phyloP scores from a whole-genome alignment of 2,797 vertebrate species.

The Pampus argenteus region DNA sequence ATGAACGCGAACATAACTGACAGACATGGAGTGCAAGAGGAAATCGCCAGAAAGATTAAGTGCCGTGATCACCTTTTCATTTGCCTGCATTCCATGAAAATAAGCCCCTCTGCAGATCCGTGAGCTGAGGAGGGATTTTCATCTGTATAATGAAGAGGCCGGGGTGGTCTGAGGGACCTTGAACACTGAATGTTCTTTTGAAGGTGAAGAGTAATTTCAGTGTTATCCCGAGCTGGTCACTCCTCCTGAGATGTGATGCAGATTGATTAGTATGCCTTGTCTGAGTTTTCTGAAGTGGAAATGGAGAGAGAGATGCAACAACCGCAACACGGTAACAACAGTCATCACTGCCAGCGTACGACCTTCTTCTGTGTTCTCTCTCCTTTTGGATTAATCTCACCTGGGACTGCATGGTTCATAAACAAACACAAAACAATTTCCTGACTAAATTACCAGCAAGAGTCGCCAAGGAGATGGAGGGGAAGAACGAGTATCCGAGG shows the following conservation, averaged over 20 bases:
- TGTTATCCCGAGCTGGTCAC: constrained; percentile 32
- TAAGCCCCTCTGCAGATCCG: constrained; percentile 29
- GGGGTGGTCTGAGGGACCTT: constrained; percentile 46
- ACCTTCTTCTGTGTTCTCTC: constrained; percentile 58
- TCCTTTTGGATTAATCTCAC: constrained; percentile 71
- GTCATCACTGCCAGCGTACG: constrained; percentile 19
- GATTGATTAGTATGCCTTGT: constrained; percentile 52
- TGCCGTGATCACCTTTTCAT: constrained; percentile 68
- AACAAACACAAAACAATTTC: constrained; percentile 80
- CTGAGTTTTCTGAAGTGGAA: constrained; percentile 48
- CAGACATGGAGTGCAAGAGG: constrained; percentile 37
- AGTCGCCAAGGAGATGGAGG: constrained; percentile 53
- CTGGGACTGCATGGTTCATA: constrained; percentile 74
- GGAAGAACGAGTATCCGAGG: constrained; percentile 6
- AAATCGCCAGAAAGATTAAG: constrained; percentile 67
- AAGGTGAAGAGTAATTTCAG: constrained; percentile 63
- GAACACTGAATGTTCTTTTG: constrained; percentile 48
- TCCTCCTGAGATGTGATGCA: constrained; percentile 23
- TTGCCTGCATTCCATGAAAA: constrained; percentile 46
- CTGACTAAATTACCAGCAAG: constrained; percentile 69
- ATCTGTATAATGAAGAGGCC: constrained; percentile 29
- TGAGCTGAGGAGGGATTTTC: constrained; percentile 49
- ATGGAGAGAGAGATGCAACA: constrained; percentile 13
- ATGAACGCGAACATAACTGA: constrained; percentile 52
- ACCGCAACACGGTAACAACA: constrained; percentile 32